Evolutionary conservation across 2,888 invertebrate species (phyloP).

Genomic region (Nephrotoma appendiculata): DNA sequence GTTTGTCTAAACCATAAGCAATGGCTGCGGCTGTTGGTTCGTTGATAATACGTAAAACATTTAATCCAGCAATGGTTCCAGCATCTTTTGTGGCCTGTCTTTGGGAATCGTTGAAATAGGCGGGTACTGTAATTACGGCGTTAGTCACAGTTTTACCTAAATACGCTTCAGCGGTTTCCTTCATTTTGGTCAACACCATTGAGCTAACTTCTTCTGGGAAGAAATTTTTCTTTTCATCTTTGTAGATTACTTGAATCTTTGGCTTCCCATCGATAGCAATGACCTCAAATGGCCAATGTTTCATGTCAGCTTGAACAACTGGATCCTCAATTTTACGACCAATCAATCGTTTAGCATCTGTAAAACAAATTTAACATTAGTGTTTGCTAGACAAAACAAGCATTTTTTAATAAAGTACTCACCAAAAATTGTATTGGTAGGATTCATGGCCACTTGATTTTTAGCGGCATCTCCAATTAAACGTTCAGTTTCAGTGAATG

Average conservation of each 20-base stretch:
- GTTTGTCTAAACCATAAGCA: conserved; percentile 82
- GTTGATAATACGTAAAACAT: conserved; percentile 82
- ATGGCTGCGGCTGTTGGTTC: conserved; percentile 87
- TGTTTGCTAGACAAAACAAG: background rate
- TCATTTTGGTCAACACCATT: conserved; percentile 89
- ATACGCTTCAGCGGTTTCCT: conserved; percentile 80
- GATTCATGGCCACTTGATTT: conserved; percentile 78
- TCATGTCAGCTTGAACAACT: conserved; percentile 87
- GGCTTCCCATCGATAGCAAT: conserved; percentile 65
- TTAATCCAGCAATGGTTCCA: conserved; percentile 78
- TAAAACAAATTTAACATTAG: conserved; percentile 17
- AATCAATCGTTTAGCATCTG: conserved; percentile 85
- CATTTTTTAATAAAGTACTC: conserved; percentile 18
- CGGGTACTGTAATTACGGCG: conserved; percentile 83
- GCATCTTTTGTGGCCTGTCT: conserved; percentile 89
- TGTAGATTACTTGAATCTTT: conserved; percentile 70
- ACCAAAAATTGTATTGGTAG: conserved; percentile 66
- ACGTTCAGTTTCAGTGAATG: conserved; percentile 72
- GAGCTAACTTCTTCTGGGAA: conserved; percentile 85
- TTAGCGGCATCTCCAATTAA: conserved; percentile 74
- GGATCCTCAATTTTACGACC: conserved; percentile 79
- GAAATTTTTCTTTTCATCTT: conserved; percentile 77
- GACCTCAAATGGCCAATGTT: conserved; percentile 88
- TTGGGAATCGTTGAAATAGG: conserved; percentile 82
- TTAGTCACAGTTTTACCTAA: conserved; percentile 71